A percentile compares a stretch with the other conserved stretches of the same genome.
Conservation (phyloP, 2,113 vertebrate genomes). For the Morone chrysops region DNA sequence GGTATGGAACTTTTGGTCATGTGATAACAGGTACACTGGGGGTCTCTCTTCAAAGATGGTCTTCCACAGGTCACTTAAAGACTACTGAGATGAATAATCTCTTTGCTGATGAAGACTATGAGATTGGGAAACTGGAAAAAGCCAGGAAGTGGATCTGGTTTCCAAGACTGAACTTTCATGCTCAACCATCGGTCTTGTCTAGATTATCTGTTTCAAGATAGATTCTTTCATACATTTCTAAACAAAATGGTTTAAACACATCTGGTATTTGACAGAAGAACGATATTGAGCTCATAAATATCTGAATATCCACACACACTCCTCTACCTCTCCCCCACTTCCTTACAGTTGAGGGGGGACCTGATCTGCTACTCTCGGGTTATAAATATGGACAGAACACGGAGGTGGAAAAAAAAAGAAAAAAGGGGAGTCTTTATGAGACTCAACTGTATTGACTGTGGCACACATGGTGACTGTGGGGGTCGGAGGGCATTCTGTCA, state of each 20-base stretch:
- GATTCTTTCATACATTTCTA: background rate
- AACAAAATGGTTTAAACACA: background rate
- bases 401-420: slow-evolving; percentile 1
- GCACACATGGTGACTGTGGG: slow-evolving; percentile 50
- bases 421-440: slow-evolving; percentile 50
- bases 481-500: slow-evolving; percentile 39
- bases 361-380: slow-evolving; percentile 25
- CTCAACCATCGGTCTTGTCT: background rate
- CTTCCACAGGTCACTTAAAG: background rate
- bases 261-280: background rate
- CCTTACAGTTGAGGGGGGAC: background rate
- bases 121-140: background rate
- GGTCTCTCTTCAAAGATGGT: background rate
- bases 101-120: background rate
- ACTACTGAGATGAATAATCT: background rate
- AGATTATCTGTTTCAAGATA: background rate
- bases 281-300: background rate
- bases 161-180: background rate
- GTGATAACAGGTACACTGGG: background rate
- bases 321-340: background rate
- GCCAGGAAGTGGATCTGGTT: background rate
- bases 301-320: background rate
- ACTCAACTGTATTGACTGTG: slow-evolving; percentile 58
- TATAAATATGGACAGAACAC: slow-evolving; percentile 27
- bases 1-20: background rate